Evolutionary conservation across 2,888 invertebrate genomes (phyloP), one percentile per base, ranked within the genome.

Genomic region (Steromphala cineraria): DNA sequence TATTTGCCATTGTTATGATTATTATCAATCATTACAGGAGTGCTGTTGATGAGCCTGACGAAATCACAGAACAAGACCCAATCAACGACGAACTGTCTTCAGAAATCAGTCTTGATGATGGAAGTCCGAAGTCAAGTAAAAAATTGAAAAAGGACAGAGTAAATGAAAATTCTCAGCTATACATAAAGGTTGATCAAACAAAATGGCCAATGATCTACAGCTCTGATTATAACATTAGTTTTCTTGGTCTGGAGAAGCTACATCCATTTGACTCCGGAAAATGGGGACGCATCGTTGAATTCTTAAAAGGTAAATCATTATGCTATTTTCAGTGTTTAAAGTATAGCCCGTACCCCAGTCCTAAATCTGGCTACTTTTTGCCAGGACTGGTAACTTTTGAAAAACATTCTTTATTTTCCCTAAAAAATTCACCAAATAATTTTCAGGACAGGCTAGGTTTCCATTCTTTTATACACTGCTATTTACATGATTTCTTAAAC

Each of bases 181-280:
- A 87, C 80, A 79, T 81, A n/a, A 75, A 86, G 53, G 87, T 92
- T 1, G 79, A 74, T 88, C 78, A 83, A 2, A 86, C 94, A 78
- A 95, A 96, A 92, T 95, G 96, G 95, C 97, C 98, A 0, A 95
- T 98, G 81, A 95, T 98, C 1, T 98, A 97, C 92, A 82, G 87
- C 15, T 94, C 95, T 19, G 95, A 95, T 80, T 98, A 98, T 93
- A 96, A 97, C 92, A 97, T 98, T 52, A 95, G 95, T 46, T 96
- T 97, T 92, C 94, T 95, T 90, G 97, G 97, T 15, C 94, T 98
- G 81, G 97, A 98, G 92, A 96, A 95, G 92, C 94, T 97, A 15
- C 98, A 98, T 94, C 96, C 97, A 0, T 98, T 98, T 92, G 98
- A 98, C 94, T 95, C 97, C 0, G 95, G 95, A 85, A 98, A 98